Conservation (phyloP, 2,113 vertebrate genomes). For the Sebastes fasciatus region DNA sequence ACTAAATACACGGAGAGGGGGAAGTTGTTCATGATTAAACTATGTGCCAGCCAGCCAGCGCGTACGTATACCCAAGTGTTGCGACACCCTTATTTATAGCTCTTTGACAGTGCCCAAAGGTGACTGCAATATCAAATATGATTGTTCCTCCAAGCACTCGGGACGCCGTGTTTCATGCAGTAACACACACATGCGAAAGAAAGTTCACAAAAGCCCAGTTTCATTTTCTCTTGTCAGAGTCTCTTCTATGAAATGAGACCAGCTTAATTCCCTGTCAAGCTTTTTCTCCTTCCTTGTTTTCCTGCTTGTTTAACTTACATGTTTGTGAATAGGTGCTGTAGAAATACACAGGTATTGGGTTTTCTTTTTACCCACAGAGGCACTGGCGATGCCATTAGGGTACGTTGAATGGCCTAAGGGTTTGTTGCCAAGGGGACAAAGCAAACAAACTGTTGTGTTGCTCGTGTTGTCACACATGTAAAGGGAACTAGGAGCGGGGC, state of each 20-base stretch:
- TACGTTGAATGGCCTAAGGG: slow-evolving; percentile 85
- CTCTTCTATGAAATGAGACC: slow-evolving; percentile 44
- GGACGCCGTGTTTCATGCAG: slow-evolving; percentile 51
- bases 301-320: slow-evolving; percentile 49
- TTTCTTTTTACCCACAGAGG: slow-evolving; percentile 70
- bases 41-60: slow-evolving; percentile 74
- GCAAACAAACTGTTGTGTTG: slow-evolving; percentile 87
- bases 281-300: slow-evolving; percentile 23
- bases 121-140: slow-evolving; percentile 81
- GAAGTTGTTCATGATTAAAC: slow-evolving; percentile 81
- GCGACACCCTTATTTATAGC: slow-evolving; percentile 86
- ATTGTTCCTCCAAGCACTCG: slow-evolving; percentile 64
- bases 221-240: slow-evolving; percentile 81
- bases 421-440: slow-evolving; percentile 88
- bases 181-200: slow-evolving; percentile 53
- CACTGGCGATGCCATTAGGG: slow-evolving; percentile 79
- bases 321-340: slow-evolving; percentile 39
- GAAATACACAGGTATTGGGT: slow-evolving; percentile 66
- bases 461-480: slow-evolving; percentile 83
- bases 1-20: slow-evolving; percentile 72
- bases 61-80: slow-evolving; percentile 72
- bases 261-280: slow-evolving; percentile 37
- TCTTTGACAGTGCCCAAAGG: slow-evolving; percentile 81
- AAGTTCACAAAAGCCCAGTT: slow-evolving; percentile 79
- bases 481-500: slow-evolving; percentile 68